Evolutionary conservation across 2,888 invertebrate species (phyloP), one percentile per base, ranked within the genome.

Genomic region (Diarsia mendica): DNA sequence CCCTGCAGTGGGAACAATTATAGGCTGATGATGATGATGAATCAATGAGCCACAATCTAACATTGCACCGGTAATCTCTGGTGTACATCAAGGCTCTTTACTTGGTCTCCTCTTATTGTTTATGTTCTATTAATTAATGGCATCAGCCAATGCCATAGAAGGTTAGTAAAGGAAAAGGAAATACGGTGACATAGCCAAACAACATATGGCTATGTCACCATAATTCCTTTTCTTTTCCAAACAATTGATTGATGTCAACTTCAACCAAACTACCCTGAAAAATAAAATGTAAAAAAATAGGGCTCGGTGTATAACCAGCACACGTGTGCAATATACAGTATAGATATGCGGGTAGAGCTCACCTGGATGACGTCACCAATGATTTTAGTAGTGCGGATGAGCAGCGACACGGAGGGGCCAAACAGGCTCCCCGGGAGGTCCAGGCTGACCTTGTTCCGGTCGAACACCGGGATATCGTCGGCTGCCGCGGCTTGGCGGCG

Each of bases 351-450:
- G 33, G 8, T 58, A 58, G 55, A 28, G 39, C 87, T 85, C 53
- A 98, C 98, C 95, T 97, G 97, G 88, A 98, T 97, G 77, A 97
- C 97, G 89, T 97, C 97, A 55, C 97, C 97, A 87, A 97, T 92
- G 81, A 97, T 93, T 90, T 97, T 97, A 92, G 97, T 98, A 87
- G 97, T 94, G 85, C 97, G 97, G 88, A 97, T 97, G 85, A 98
- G 95, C 67, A 98, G 95, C 76, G 97, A 97, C 92, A 98, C 98
- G 90, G 97, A 97, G 20, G 97, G 97, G 68, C 97, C 97, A 93
- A 98, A 97, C 87, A 97, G 95, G 90, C 94, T 95, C 80, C 97
- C 97, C 79, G 98, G 98, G 88, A 98, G 93, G 85, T 98, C 97
- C 91, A 98, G 95, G 89, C 97, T 97, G 82, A 98, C 98, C 89